Base-by-base conservation (phyloP, 2,888 invertebrate species). In the Galeruca laticollis region DNA sequence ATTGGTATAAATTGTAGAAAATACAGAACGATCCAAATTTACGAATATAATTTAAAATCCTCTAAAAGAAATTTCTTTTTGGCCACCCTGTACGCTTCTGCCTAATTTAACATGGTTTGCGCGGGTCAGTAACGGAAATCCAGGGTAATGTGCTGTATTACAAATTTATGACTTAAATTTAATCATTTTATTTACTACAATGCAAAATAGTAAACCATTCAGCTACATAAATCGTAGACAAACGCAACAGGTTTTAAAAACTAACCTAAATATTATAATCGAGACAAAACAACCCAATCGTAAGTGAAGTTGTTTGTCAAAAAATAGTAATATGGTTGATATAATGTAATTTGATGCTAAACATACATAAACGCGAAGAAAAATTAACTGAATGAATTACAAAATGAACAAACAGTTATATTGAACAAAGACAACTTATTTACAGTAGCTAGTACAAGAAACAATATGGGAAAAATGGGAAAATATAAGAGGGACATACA, bases 151-250 rank as follows among this genome's bases (percentile, higher is more conserved):
- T 31, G 26, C 21, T 54, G 54, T 26, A 31, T 52, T 52, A 52
- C 21, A 52, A 52, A 52, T 54, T 54, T 54, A 31, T 54, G 54
- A 54, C 54, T 26, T 10, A 31, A 26, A 31, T 54, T 31, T 54
- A 54, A n/a, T 54, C 10, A 31, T 54, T 31, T 31, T 54, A 54
- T 54, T 54, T 54, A 54, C 54, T 54, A 54, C 54, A 54, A 54
- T 52, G 52, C 52, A 52, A 52, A 52, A 52, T 54, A 54, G 54
- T 54, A 54, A 54, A 54, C 54, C n/a, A 13, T 31, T 31, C 8
- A 6, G 31, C 26, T 18, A 47, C 18, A 40, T 40, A n/a, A n/a
- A n/a, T 13, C n/a, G 40, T 40, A 13, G 40, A 40, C 40, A 40
- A 6, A 40, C n/a, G 6, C n/a, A 40, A 40, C n/a, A 40, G n/a